Base-by-base conservation (phyloP, 2,797 vertebrate species). In the Coregonus suidteri region DNA sequence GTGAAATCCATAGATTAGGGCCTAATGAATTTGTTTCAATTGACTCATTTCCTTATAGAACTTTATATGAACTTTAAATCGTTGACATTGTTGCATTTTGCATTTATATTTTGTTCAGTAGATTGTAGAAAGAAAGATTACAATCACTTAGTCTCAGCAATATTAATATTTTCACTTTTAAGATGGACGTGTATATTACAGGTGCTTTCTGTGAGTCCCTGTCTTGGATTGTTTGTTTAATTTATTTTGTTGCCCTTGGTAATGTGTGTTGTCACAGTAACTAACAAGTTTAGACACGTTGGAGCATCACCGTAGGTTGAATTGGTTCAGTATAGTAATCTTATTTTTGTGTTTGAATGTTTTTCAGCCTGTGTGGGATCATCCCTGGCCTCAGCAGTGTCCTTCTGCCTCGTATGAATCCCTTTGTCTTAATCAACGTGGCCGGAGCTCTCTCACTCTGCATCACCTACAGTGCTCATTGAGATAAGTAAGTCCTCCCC, bases 401-500 rank as follows among this genome's bases (percentile, higher is more conserved):
- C 76, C 96, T 99, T 81, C 93, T 99, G 81, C 98, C 98, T 75
- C 95, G 98, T 4, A 98, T 99, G 98, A 99, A 99, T 91, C 98
- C 98, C 11, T 99, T 99, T 70, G 95, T 99, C 79, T 93, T 99
- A 83, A 97, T 99, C 84, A 97, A 99, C 92, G 87, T 98, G 88
- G 97, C 97, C 1, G 98, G 98, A 88, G 98, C 97, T 1, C 87
- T 97, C 41, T 96, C 97, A 77, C 96, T 99, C 79, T 97, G 96
- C 89, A 95, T 98, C 93, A 99, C 97, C 0, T 99, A 99, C 77
- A 96, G n/a, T 97, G 96, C 94, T 99, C 69, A 99, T 99, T 71
- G 98, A 99, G 90, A 98, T 98, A 98, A 98, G 98, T 99, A 94
- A 84, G 97, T 92, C 30, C 11, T 18, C 5, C 18, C 11, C 37